These are phyloP conservation scores for Epinephelus awoara DNA, from an alignment of 2,797 vertebrate species.

Conservation along the genomic window DNA sequence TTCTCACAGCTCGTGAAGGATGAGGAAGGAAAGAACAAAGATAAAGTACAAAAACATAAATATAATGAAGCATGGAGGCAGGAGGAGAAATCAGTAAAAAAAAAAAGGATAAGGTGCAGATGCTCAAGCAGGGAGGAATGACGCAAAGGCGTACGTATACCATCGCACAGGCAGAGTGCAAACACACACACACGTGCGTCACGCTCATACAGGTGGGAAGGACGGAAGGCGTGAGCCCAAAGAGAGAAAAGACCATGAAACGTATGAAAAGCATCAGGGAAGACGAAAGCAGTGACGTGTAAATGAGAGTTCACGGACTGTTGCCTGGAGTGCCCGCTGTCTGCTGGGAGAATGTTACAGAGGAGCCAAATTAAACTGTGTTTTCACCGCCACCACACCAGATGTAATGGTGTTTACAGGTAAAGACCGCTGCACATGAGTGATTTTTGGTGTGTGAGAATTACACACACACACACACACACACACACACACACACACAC, in stretches of 20 bases:
- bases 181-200: conserved; percentile 26
- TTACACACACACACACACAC: no score
- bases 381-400: conserved; percentile 5
- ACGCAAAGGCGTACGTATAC: conserved; percentile 19
- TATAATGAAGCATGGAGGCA: not conserved
- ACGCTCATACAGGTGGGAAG: conserved; percentile 27
- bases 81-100: not conserved
- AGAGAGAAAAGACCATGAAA: conserved; percentile 9
- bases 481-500: not conserved
- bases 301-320: conserved; percentile 38
- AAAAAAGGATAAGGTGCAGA: not conserved
- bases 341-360: conserved; percentile 11
- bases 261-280: conserved; percentile 1
- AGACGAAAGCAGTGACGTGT: conserved; percentile 32
- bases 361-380: conserved; percentile 18
- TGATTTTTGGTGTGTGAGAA: not conserved
- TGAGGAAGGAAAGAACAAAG: not conserved
- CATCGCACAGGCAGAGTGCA: not conserved
- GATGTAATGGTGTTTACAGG: conserved; percentile 31
- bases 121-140: conserved; percentile 24
- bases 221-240: not conserved
- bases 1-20: not conserved
- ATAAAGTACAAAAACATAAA: not conserved
- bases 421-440: not conserved
- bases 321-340: conserved; percentile 26